Base-by-base conservation (phyloP, 2,888 invertebrate species). In the Diarsia dahlii region DNA sequence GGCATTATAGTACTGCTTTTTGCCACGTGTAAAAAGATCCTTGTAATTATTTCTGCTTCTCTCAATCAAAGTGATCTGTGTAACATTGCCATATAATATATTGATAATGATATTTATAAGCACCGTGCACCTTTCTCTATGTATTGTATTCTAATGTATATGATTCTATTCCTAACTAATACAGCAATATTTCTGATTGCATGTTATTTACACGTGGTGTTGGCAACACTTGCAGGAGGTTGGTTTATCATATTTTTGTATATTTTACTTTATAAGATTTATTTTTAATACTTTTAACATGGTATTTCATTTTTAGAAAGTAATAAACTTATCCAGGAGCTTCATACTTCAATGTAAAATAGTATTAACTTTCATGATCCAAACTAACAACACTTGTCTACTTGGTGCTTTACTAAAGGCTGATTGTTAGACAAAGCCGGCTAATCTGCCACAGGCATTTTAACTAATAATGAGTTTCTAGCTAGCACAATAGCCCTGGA, bases 201-300 rank as follows among this genome's bases (percentile, higher is more conserved):
- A 95, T 95, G 95, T 90, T 89, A 89, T 89, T 92, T 92, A 90
- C 94, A 94, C 91, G 87, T 90, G 96, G 95, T 95, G 95, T 90
- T 93, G 95, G 95, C 93, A 91, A 92, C 93, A 91, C 82, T 91
- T 91, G 90, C 91, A 95, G 96, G 92, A 95, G 95, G 95, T 95
- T 92, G 89, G 95, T 87, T 87, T 63, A 83, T 75, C 76, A 75
- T 83, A 74, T 87, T 86, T 83, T 87, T 84, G 76, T 86, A 86
- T 79, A 76, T 77, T 81, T 74, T 78, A 74, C 48, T 45, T 64
- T 63, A 45, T 65, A 60, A 65, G 50, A 20, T 52, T 67, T 50
- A n/a, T 82, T 39, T 76, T 82, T 20, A 28, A 48, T 52, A 6
- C 9, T 39, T 56, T 65, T 69, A 45, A n/a, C 39, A 13, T 52